These are phyloP conservation scores for Anastrepha obliqua DNA, from an alignment of 1,140 invertebrate genomes.

Conservation along the genomic window DNA sequence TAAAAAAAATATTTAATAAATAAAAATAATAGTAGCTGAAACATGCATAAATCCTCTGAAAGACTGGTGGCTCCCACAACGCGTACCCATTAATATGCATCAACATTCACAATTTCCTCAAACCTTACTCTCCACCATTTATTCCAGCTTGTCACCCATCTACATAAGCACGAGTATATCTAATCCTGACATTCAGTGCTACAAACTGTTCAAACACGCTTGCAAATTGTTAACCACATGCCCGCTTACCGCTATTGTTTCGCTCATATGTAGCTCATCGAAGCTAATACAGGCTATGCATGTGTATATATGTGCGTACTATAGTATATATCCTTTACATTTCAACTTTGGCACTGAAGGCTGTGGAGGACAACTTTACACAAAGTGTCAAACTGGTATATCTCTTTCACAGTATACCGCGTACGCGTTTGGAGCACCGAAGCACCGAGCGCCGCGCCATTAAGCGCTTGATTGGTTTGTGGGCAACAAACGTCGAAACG, in stretches of 20 bases:
- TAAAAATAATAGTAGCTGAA: too few species aligned
- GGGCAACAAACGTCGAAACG: conserved; percentile 65
- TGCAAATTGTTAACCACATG: conserved; percentile 58
- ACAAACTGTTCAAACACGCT: conserved; percentile 61
- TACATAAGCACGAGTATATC: conserved; percentile 55
- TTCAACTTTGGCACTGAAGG: conserved; percentile 40
- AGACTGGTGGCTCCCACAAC: too few species aligned
- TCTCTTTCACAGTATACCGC: conserved; percentile 73
- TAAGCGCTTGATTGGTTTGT: conserved; percentile 63
- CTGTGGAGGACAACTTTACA: conserved; percentile 64
- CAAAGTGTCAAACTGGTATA: conserved; percentile 79
- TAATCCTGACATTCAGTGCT: conserved; percentile 67
- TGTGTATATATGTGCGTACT: too few species aligned
- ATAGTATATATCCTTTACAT: conserved; percentile 54
- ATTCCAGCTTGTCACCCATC: conserved; percentile 53
- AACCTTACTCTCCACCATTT: too few species aligned
- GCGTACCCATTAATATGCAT: too few species aligned
- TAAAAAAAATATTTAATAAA: too few species aligned
- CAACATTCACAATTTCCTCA: too few species aligned
- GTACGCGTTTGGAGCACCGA: not conserved
- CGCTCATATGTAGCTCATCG: conserved; percentile 63
- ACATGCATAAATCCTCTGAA: too few species aligned
- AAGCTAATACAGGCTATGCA: conserved; percentile 8
- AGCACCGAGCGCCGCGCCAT: conserved; percentile 64
- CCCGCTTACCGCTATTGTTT: conserved; percentile 71